Conservation (phyloP, 2,888 invertebrate genomes). For the Hylaea fasciaria region DNA sequence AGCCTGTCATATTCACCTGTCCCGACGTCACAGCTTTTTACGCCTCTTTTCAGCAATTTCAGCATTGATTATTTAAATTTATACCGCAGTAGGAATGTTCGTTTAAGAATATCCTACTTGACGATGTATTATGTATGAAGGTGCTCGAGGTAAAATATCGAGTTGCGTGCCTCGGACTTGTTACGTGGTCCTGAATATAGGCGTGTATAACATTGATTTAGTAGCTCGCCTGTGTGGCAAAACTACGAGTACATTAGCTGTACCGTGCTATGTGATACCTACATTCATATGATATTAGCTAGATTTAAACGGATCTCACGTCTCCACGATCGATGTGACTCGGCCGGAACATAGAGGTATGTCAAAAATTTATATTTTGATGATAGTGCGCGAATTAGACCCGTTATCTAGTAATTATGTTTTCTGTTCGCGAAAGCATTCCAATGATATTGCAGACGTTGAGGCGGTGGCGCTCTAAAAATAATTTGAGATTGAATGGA, state of each 20-base stretch:
- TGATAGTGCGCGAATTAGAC: too few relatives aligned
- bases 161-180: conserved; percentile 71
- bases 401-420: too few relatives aligned
- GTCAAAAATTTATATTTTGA: too few relatives aligned
- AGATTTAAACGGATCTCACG: too few relatives aligned
- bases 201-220: conserved; percentile 51
- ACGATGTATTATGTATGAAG: conserved; percentile 60
- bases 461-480: too few relatives aligned
- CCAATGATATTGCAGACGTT: too few relatives aligned
- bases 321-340: too few relatives aligned
- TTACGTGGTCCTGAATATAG: conserved; percentile 55
- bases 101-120: conserved; percentile 52
- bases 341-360: too few relatives aligned
- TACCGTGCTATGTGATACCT: background rate
- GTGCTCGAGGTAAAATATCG: conserved; percentile 66
- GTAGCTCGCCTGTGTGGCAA: conserved; percentile 22
- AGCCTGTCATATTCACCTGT: conserved; percentile 6
- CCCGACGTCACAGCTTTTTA: conserved; percentile 11
- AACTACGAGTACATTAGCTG: conserved; percentile 27
- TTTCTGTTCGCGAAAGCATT: too few relatives aligned
- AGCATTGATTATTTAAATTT: conserved; percentile 47
- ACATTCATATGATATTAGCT: background rate
- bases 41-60: conserved; percentile 39
- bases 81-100: conserved; percentile 44
- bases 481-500: too few relatives aligned